These are phyloP conservation scores for Ylistrum balloti DNA, from an alignment of 1,140 invertebrate genomes.

Conservation along the genomic window DNA sequence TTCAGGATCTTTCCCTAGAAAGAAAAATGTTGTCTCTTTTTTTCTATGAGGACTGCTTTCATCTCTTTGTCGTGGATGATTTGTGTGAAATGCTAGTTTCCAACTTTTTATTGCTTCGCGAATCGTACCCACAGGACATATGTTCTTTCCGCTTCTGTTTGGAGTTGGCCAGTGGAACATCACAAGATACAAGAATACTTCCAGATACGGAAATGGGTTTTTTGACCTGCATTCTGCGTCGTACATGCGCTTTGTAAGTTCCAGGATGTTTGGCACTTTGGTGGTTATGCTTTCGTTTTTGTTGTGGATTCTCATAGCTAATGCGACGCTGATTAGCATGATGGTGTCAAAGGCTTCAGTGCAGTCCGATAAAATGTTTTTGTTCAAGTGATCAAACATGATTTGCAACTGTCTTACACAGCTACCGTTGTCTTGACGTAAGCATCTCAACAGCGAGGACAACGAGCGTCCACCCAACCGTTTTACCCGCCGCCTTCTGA, in stretches of 20 bases:
- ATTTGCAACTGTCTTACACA: no score
- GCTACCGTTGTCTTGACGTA: no score
- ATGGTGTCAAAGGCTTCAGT: slow-evolving; percentile 48
- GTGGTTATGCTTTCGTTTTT: no score
- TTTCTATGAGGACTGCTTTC: slow-evolving; percentile 45
- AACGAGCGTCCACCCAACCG: slow-evolving; percentile 58
- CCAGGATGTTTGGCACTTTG: no score
- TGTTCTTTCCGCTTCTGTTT: slow-evolving; percentile 10
- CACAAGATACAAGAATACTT: slow-evolving; percentile 63
- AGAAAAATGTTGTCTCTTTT: slow-evolving; percentile 64
- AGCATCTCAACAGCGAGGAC: slow-evolving; percentile 49
- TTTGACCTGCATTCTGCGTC: no score
- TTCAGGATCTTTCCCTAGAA: slow-evolving; percentile 56
- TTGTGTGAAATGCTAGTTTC: slow-evolving; percentile 53
- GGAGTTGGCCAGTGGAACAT: slow-evolving; percentile 67
- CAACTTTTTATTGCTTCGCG: slow-evolving; percentile 51
- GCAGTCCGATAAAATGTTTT: slow-evolving; percentile 30
- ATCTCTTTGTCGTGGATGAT: slow-evolving; percentile 51
- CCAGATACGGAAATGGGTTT: slow-evolving; percentile 54
- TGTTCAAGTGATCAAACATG: no score
- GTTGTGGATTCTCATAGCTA: slow-evolving; percentile 40
- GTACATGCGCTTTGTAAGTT: no score
- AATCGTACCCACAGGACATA: slow-evolving; percentile 48
- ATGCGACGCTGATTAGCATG: slow-evolving; percentile 43
- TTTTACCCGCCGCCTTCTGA: slow-evolving; percentile 58